Evolutionary conservation across 2,113 vertebrate genomes (phyloP).

Genomic region (Indicator indicator): DNA sequence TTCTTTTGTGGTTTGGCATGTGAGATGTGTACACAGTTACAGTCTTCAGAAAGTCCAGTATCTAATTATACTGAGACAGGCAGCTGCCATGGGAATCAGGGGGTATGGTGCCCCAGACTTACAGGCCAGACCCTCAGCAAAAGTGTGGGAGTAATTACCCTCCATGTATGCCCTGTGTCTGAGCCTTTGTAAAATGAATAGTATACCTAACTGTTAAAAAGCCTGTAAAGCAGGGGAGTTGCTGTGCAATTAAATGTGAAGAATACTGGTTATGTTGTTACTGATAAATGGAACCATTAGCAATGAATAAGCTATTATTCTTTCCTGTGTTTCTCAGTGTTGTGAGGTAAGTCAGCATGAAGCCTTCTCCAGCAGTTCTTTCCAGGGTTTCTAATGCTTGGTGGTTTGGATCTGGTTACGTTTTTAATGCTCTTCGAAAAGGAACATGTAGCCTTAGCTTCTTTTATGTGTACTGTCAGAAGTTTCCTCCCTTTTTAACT

Average conservation of each 20-base stretch:
- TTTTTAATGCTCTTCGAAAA: neutral
- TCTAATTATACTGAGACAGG: neutral
- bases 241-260: conserved; percentile 1
- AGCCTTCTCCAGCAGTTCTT: neutral
- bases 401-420: neutral
- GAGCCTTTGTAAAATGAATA: neutral
- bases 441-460: neutral
- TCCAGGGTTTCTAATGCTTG: neutral
- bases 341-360: neutral
- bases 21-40: neutral
- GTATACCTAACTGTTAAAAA: neutral
- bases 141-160: neutral
- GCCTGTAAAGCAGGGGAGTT: conserved; percentile 19
- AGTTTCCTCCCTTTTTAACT: neutral
- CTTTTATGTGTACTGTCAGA: neutral
- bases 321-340: neutral
- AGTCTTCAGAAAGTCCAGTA: neutral
- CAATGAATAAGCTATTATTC: neutral
- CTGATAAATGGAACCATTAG: conserved; percentile 10
- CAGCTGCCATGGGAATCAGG: neutral
- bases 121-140: neutral
- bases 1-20: neutral
- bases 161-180: neutral
- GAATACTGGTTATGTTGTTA: neutral
- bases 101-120: neutral